Conservation (phyloP, 2,888 invertebrate species). For the Tenthredo amoena region DNA sequence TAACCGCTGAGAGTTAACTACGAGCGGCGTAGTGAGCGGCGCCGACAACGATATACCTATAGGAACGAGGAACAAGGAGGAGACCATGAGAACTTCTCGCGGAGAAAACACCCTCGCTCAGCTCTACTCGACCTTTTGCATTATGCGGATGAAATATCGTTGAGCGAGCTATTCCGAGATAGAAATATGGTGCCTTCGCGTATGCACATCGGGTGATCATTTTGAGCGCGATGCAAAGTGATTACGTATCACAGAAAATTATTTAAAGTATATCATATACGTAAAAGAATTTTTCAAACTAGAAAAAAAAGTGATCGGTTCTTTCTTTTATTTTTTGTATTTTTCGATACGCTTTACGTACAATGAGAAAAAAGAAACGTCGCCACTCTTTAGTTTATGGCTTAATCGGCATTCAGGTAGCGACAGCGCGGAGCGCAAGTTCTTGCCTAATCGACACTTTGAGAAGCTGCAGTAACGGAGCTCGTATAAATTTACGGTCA, state of each 20-base stretch:
- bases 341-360: background rate
- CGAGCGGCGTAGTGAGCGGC: slow-evolving; percentile 49
- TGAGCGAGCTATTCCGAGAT: slow-evolving; percentile 23
- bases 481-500: slow-evolving; percentile 32
- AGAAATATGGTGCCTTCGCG: background rate
- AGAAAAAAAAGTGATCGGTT: background rate
- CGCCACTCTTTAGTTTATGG: background rate
- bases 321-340: background rate
- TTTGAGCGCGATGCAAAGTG: background rate
- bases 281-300: background rate
- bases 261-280: background rate
- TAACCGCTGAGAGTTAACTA: slow-evolving; percentile 31
- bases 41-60: slow-evolving; percentile 43
- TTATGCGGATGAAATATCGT: slow-evolving; percentile 50
- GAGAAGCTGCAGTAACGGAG: slow-evolving; percentile 17
- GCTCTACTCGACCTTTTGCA: slow-evolving; percentile 46
- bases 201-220: background rate
- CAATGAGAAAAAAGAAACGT: background rate
- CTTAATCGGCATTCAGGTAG: slow-evolving; percentile 17
- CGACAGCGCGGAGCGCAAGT: background rate
- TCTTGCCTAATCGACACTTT: slow-evolving; percentile 22
- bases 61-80: slow-evolving; percentile 44
- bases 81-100: slow-evolving; percentile 51
- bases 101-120: slow-evolving; percentile 50
- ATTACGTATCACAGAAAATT: background rate